Conservation (phyloP, 2,113 vertebrate genomes). For the Pachycephala philippinensis region DNA sequence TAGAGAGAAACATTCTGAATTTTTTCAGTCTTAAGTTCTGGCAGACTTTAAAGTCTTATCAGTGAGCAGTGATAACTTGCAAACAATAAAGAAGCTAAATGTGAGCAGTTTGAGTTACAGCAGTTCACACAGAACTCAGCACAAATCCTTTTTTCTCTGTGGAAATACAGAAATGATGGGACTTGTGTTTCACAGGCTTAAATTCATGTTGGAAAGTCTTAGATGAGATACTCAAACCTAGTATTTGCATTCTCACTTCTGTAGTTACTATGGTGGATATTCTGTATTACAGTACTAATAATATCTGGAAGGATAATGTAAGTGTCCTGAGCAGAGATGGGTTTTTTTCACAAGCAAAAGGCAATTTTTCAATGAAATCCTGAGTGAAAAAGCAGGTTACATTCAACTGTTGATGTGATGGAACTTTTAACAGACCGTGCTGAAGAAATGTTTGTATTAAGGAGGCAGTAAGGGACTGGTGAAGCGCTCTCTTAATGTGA, state of each 20-base stretch:
- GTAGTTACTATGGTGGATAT: not conserved
- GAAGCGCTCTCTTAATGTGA: not conserved
- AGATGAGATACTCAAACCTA: not conserved
- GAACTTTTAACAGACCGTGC: not conserved
- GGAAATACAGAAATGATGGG: not conserved
- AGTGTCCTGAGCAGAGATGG: not conserved
- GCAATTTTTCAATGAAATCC: not conserved
- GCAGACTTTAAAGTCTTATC: not conserved
- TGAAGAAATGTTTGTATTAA: not conserved
- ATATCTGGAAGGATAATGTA: not conserved
- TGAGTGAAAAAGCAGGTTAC: not conserved
- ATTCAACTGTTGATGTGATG: not conserved
- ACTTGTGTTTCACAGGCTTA: not conserved
- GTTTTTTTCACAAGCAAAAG: not conserved
- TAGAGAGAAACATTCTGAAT: not conserved
- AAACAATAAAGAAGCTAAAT: not conserved
- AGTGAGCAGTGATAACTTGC: not conserved
- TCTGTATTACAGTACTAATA: not conserved
- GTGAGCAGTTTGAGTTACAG: not conserved
- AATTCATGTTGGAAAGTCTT: not conserved
- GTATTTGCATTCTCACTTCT: not conserved
- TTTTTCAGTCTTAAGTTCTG: not conserved
- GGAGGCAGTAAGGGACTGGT: not conserved
- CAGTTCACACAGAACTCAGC: not conserved
- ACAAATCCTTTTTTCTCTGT: not conserved